Conservation (phyloP, 2,113 vertebrate genomes). For the Lanius ludovicianus region DNA sequence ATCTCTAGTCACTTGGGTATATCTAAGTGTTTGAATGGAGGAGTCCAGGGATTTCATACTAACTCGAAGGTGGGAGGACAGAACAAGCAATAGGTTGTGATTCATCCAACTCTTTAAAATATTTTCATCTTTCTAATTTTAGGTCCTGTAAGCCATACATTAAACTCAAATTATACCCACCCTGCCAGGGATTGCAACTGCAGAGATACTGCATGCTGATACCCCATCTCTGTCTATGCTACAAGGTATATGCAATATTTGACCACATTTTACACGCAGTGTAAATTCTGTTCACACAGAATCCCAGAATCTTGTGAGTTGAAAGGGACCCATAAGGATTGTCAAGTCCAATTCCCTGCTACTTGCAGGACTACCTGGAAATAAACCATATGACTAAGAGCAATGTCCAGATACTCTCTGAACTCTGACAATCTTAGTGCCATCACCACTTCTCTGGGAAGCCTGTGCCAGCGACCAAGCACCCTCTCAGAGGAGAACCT, state of each 20-base stretch:
- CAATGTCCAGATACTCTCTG: background rate
- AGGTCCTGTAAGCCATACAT: background rate
- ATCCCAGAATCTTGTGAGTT: background rate
- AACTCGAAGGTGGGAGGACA: background rate
- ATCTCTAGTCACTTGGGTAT: background rate
- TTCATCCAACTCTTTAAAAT: background rate
- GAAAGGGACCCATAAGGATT: background rate
- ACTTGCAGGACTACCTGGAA: background rate
- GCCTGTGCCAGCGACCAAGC: background rate
- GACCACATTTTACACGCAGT: background rate
- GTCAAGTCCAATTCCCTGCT: background rate
- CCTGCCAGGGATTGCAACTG: background rate
- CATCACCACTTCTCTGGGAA: background rate
- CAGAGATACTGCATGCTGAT: background rate
- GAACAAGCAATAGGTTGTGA: background rate
- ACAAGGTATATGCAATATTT: background rate
- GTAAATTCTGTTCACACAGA: background rate
- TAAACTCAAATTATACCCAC: background rate
- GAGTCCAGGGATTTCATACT: background rate
- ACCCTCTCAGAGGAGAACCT: background rate
- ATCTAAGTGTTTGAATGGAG: background rate
- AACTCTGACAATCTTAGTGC: background rate
- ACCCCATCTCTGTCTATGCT: background rate
- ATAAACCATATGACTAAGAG: background rate
- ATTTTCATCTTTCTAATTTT: constrained; percentile 6